phyloP scores from a whole-genome alignment of 2,113 vertebrate species.

The Bungarus multicinctus region DNA sequence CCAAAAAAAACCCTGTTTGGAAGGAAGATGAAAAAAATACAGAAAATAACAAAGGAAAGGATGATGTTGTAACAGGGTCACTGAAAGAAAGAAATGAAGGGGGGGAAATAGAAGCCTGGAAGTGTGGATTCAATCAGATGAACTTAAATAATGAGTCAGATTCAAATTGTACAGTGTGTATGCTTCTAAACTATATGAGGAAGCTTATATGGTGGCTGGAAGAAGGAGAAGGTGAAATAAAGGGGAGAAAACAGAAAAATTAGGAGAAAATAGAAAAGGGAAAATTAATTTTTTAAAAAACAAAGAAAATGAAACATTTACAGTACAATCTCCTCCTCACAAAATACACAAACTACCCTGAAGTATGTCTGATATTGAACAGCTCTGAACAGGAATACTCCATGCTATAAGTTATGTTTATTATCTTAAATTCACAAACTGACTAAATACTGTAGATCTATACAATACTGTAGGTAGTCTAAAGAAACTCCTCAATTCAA shows the following conservation, averaged over 20 bases:
- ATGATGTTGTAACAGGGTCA: background rate
- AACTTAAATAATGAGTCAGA: background rate
- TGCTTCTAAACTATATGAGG: background rate
- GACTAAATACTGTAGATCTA: fast-evolving
- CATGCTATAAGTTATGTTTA: background rate
- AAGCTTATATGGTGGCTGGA: background rate
- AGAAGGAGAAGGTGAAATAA: background rate
- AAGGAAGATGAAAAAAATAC: background rate
- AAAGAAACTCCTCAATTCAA: background rate
- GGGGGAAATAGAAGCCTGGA: background rate
- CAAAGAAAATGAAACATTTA: background rate
- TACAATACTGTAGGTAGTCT: background rate
- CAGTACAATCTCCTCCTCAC: background rate
- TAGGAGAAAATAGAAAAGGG: background rate
- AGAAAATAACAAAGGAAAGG: background rate
- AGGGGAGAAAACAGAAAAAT: background rate
- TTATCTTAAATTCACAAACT: background rate
- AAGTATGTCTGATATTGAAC: background rate
- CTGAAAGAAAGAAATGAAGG: background rate
- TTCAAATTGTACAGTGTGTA: background rate
- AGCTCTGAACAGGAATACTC: background rate
- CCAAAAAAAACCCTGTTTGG: background rate
- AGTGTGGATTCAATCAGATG: background rate
- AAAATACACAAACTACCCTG: background rate
- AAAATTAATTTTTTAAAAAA: no score